Evolutionary conservation across 2,113 vertebrate species (phyloP), one percentile per base, ranked within the genome.

Genomic region (Ptychochromis oligacanthus): DNA sequence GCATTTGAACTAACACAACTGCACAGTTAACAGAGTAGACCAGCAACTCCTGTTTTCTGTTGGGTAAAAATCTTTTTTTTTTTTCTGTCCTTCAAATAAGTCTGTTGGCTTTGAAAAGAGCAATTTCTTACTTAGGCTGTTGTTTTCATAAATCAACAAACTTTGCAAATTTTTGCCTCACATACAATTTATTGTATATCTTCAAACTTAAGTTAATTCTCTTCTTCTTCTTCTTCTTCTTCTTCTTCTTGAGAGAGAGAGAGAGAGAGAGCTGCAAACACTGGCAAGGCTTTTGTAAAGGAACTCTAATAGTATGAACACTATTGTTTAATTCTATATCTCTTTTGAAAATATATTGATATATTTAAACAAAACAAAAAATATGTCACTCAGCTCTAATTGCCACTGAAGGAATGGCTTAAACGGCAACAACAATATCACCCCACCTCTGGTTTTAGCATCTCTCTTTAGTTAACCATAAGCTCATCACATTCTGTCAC

Each of bases 71-170:
- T 70, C 28, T 31, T 20, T 52, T 9, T 11, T 22, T 1, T 65
- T 18, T 20, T 24, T 11, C 20, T 4, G 0, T 0, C n/a, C n/a
- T 9, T 28, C 24, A 70, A 70, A 65, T 38, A 65, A 1, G 26
- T 72, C 6, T 72, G 24, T 24, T 31, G 0, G 17, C 65, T 72
- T 72, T 52, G 65, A 52, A 54, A 11, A 72, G 28, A 3, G 46
- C 26, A 72, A n/a, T 28, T 72, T 52, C 2, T 34, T 54, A n/a
- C 52, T 54, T 34, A 52, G 26, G 31, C 6, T 18, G 49, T 15
- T n/a, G 26, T 72, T 72, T 72, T 10, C 46, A 34, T 26, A 54
- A 54, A 1, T 9, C 20, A 54, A 11, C 52, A 14, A 52, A 36
- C 36, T 36, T 36, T 36, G 3, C 36, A 4, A 36, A 36, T 8